Base-by-base conservation (phyloP, 2,888 invertebrate genomes). In the Nezara viridula region DNA sequence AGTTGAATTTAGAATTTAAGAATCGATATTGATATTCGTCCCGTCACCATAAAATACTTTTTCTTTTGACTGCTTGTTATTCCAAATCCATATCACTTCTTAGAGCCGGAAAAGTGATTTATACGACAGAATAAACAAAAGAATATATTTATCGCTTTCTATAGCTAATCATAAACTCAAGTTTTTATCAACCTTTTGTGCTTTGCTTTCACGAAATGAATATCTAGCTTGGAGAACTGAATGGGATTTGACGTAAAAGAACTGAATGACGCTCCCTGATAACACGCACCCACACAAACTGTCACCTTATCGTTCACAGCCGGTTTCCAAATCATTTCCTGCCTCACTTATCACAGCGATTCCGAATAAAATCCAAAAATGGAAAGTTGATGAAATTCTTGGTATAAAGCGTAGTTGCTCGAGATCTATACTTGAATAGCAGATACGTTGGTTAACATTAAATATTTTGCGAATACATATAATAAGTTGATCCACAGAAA, bases 211-310 rank as follows among this genome's bases (percentile, higher is more conserved):
- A 32, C 19, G 66, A 73, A 27, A 73, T 19, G 32, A 32, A 37
- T 73, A 73, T 73, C 66, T 73, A 19, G 19, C 19, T 37, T 1
- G 37, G 19, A 73, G 32, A 21, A 37, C 66, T 73, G 32, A 73
- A 73, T 73, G 66, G 66, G 66, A 37, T 73, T 32, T 73, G 66
- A 73, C 66, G 66, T 73, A 73, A 37, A 73, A 73, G 37, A 73
- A 19, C 6, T 73, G 66, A 73, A 32, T 73, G 66, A 32, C 66
- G 66, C 32, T 32, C 6, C 16, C 66, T 19, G 66, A 73, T 73
- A 73, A 73, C 32, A 73, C 32, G 32, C 66, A 37, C 66, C 66
- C 37, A 73, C 66, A 73, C 66, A 60, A 60, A 73, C 32, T 37
- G 66, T 6, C 19, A 37, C 32, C 66, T 32, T 73, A 73, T 73